Base-by-base conservation (phyloP, 2,113 vertebrate genomes). In the Limanda limanda region DNA sequence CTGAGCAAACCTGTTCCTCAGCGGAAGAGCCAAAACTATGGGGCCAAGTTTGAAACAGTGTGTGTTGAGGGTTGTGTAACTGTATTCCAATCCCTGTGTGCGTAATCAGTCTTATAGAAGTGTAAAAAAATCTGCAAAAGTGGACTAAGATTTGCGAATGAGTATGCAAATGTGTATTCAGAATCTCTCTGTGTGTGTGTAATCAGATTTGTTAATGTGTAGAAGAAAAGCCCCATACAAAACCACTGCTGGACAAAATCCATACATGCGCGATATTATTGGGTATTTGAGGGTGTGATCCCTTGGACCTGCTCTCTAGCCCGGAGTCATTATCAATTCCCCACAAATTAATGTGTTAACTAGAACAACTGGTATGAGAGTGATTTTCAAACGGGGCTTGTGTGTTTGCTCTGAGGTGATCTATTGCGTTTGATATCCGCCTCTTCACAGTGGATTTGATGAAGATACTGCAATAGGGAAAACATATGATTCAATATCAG, bases 291-390 rank as follows among this genome's bases (percentile, higher is more conserved):
- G 40, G 47, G 56, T 62, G 56, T 64, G 54, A 68, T 72, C 51
- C 48, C 51, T 47, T 68, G 68, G 56, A 24, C 40, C 13, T 20
- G 18, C 37, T 74, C 20, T 79, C 18, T 71, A 7, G 78, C 82
- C 78, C 40, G 1, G 5, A 68, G 90, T 31, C 40, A 55, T 27
- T 61, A 66, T 90, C 84, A 76, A 85, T 89, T 51, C 15, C 7
- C 17, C 31, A 60, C 66, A 81, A 78, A 88, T 87, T 17, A 78
- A 56, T 81, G 54, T 56, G 66, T 81, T 59, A 77, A 84, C 65
- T 20, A 73, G 57, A 61, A 79, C 66, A 84, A 83, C 84, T 81
- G 84, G 86, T 74, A 70, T 76, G 67, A 73, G 52, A 85, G 71
- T 68, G 82, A 87, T 61, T 67, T 21, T 58, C 47, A 59, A 23